Evolutionary conservation across 2,888 invertebrate species (phyloP).

Genomic region (Pterostichus niger): DNA sequence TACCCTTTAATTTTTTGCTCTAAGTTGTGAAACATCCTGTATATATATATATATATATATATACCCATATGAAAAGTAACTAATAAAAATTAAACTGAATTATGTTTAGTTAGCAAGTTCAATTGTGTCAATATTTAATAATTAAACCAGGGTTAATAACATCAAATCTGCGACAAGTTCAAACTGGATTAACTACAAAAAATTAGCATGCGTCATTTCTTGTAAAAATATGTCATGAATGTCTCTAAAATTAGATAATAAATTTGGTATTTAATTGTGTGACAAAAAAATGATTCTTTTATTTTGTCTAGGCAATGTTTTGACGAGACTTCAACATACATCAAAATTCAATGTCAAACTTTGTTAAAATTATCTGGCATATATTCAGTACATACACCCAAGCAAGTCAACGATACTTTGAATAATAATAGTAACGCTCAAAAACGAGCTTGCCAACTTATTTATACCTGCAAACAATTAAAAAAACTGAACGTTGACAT

Average conservation of each 20-base stretch:
- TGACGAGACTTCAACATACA: slow-evolving; percentile 35
- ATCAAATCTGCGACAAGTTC: background rate
- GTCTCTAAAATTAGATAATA: slow-evolving; percentile 16
- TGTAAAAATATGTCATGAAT: slow-evolving; percentile 32
- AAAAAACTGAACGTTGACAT: slow-evolving; percentile 18
- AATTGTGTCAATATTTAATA: too few relatives aligned
- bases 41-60: too few relatives aligned
- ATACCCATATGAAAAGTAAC: too few relatives aligned
- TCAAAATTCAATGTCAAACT: slow-evolving; percentile 48
- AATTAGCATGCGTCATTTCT: slow-evolving; percentile 18
- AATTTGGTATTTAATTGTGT: slow-evolving; percentile 25
- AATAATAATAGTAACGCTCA: slow-evolving; percentile 35
- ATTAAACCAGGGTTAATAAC: too few relatives aligned
- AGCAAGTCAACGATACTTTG: slow-evolving; percentile 46
- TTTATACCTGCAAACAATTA: slow-evolving; percentile 30
- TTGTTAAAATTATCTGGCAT: slow-evolving; percentile 53
- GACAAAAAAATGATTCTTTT: background rate
- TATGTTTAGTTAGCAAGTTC: too few relatives aligned
- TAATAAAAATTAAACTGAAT: too few relatives aligned
- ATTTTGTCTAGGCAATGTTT: slow-evolving; percentile 34
- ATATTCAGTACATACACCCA: slow-evolving; percentile 19
- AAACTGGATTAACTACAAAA: background rate
- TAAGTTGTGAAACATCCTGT: too few relatives aligned
- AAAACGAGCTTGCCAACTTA: slow-evolving; percentile 20
- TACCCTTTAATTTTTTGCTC: too few relatives aligned